Conservation (phyloP, 2,888 invertebrate species). For the Hypomecis atomaria region DNA sequence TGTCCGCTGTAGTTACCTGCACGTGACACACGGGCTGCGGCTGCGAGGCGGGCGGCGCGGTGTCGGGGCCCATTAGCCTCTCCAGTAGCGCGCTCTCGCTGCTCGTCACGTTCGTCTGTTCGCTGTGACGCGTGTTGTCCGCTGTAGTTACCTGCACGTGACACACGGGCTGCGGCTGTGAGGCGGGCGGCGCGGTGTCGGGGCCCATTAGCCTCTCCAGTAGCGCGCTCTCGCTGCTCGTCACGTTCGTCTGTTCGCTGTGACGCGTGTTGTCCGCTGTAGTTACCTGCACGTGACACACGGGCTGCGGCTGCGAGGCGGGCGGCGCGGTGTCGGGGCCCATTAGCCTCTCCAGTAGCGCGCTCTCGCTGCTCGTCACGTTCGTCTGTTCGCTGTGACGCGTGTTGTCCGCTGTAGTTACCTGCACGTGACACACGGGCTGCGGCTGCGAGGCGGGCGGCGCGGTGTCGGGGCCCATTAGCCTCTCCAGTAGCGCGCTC, state of each 20-base stretch:
- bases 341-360: conserved; percentile 73
- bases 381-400: conserved; percentile 75
- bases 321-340: conserved; percentile 61
- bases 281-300: conserved; percentile 76
- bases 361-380: conserved; percentile 77
- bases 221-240: conserved; percentile 75
- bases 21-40: too few relatives aligned
- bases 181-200: conserved; percentile 55
- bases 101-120: too few relatives aligned
- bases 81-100: too few relatives aligned
- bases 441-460: conserved; percentile 58
- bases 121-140: too few relatives aligned
- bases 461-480: conserved; percentile 68
- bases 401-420: conserved; percentile 47
- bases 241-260: conserved; percentile 74
- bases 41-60: too few relatives aligned
- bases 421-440: conserved; percentile 78
- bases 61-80: too few relatives aligned
- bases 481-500: conserved; percentile 72
- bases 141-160: conserved; percentile 68
- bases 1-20: too few relatives aligned
- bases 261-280: conserved; percentile 55
- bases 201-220: conserved; percentile 73
- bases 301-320: conserved; percentile 62
- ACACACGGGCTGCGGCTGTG: conserved; percentile 69